phyloP scores from a whole-genome alignment of 2,888 invertebrate genomes.

The Pachliopta kotzebuea region DNA sequence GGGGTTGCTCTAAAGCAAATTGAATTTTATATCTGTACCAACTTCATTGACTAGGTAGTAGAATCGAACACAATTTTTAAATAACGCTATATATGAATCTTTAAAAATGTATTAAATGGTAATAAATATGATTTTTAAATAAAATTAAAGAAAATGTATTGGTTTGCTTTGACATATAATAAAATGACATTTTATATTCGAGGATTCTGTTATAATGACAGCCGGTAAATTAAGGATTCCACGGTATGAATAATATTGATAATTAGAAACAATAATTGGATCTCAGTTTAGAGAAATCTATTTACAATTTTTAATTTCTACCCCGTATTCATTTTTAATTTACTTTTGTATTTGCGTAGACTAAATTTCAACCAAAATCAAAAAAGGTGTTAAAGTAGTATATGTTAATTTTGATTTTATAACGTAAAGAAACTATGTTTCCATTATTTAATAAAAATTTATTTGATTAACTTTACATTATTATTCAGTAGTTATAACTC shows the following conservation, averaged over 20 bases:
- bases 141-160: neutral
- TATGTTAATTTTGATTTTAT: too few species aligned
- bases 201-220: neutral
- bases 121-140: slow-evolving; percentile 1
- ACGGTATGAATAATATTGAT: neutral
- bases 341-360: too few species aligned
- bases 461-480: too few species aligned
- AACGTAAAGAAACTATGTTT: too few species aligned
- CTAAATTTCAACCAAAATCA: too few species aligned
- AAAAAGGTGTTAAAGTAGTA: too few species aligned
- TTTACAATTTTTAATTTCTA: too few species aligned
- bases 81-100: neutral
- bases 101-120: neutral
- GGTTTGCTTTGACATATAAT: neutral
- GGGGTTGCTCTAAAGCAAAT: slow-evolving; percentile 10
- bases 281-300: too few species aligned
- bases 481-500: too few species aligned
- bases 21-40: slow-evolving; percentile 1
- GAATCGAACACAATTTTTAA: neutral
- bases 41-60: slow-evolving; percentile 3
- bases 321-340: too few species aligned
- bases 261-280: too few species aligned
- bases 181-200: neutral
- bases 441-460: too few species aligned
- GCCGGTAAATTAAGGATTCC: neutral